Percentiles rank a stretch among this genome's conserved stretches.
phyloP scores from a whole-genome alignment of 2,888 invertebrate species.

The Acanthoscelides obtectus region DNA sequence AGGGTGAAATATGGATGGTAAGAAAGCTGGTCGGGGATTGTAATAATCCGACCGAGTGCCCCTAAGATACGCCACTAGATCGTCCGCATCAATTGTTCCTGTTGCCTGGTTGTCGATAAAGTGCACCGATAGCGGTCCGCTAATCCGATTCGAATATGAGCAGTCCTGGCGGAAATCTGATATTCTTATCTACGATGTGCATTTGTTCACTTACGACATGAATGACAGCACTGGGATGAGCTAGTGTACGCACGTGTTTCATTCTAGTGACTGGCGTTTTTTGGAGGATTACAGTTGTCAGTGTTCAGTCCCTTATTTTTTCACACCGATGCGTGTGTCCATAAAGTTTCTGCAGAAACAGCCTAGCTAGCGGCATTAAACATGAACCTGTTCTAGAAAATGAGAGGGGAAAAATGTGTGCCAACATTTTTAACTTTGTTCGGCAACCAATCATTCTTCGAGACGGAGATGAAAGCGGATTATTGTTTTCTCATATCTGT shows the following conservation, averaged over 20 bases:
- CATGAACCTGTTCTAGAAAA: no score
- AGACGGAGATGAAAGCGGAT: no score
- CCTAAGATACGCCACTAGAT: background rate
- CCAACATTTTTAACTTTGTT: no score
- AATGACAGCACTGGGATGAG: conserved; percentile 3
- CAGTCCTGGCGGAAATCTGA: conserved; percentile 33
- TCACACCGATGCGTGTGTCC: no score
- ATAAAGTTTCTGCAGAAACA: no score
- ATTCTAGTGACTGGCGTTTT: background rate
- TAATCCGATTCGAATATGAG: conserved; percentile 36
- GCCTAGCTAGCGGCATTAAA: no score
- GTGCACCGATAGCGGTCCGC: conserved; percentile 34
- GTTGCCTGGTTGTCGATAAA: conserved; percentile 24
- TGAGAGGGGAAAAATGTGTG: no score
- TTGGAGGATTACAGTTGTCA: background rate
- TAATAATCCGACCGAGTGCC: no score
- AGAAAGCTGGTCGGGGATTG: no score
- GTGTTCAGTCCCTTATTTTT: background rate
- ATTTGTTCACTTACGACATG: conserved; percentile 35
- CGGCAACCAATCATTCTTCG: no score
- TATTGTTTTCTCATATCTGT: no score
- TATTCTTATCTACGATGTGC: conserved; percentile 34
- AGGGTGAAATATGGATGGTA: no score
- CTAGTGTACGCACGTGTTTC: background rate
- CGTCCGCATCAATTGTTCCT: background rate